Conservation (phyloP, 2,888 invertebrate genomes). For the Euphydryas editha region DNA sequence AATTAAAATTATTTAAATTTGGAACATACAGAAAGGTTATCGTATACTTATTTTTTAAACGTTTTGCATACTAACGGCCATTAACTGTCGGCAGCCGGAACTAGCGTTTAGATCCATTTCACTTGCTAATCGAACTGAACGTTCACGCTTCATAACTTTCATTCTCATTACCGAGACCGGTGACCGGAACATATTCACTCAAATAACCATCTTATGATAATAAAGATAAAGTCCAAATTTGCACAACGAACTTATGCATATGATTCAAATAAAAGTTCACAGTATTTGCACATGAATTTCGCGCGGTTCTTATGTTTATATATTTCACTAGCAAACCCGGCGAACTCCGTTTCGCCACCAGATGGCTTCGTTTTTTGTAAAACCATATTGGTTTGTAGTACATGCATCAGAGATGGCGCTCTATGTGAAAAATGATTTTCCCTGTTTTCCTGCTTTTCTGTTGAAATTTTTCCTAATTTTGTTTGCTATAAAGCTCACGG, state of each 20-base stretch:
- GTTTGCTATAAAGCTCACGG: no score
- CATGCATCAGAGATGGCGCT: no score
- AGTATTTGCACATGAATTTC: conserved; percentile 16
- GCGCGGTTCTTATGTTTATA: not conserved
- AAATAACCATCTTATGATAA: conserved; percentile 15
- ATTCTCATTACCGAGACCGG: conserved; percentile 49
- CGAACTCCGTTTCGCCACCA: no score
- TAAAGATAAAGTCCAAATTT: conserved; percentile 15
- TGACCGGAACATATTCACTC: conserved; percentile 23
- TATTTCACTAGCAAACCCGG: no score
- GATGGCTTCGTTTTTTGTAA: no score
- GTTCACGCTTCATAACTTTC: conserved; percentile 65
- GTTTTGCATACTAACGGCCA: conserved; percentile 27
- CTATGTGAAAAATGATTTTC: no score
- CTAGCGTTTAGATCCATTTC: conserved; percentile 49
- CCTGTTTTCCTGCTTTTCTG: no score
- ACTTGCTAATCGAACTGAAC: conserved; percentile 63
- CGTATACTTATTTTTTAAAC: conserved; percentile 19
- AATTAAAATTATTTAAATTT: no score
- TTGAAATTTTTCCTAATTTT: no score
- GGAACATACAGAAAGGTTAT: conserved; percentile 17
- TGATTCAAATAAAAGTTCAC: conserved; percentile 13
- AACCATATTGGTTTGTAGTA: no score
- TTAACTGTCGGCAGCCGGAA: conserved; percentile 48
- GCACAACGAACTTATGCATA: not conserved